A percentile compares a stretch with the other conserved stretches of the same genome.
These are phyloP conservation scores for Corbicula japonica DNA, from an alignment of 2,888 invertebrate species.

Conservation along the genomic window DNA sequence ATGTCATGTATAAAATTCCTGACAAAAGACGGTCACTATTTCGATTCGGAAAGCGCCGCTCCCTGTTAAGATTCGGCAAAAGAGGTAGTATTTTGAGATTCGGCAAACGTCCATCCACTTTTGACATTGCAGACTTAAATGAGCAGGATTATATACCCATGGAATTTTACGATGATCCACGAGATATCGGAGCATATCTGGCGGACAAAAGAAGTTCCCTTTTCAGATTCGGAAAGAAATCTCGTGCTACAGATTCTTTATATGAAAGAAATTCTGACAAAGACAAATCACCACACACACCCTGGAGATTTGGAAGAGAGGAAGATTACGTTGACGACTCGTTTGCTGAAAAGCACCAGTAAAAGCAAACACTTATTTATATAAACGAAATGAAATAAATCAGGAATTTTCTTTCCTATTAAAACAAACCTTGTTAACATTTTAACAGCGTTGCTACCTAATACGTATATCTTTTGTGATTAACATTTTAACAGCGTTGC, in stretches of 20 bases:
- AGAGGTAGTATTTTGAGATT: slow-evolving; percentile 58
- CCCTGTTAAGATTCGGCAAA: slow-evolving; percentile 61
- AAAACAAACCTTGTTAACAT: too few species aligned
- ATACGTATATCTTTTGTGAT: too few species aligned
- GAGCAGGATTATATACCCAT: slow-evolving; percentile 27
- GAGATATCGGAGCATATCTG: slow-evolving; percentile 1
- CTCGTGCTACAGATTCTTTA: slow-evolving; percentile 34
- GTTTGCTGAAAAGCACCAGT: neutral
- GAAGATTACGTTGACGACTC: slow-evolving; percentile 13
- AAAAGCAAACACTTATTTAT: too few species aligned
- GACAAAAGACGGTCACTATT: slow-evolving; percentile 53
- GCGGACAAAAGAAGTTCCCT: slow-evolving; percentile 52
- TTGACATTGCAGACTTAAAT: slow-evolving; percentile 25
- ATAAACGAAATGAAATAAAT: too few species aligned
- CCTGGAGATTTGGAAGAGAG: slow-evolving; percentile 62
- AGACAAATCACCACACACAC: slow-evolving; percentile 52
- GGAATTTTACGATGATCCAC: slow-evolving; percentile 27
- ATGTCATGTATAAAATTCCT: slow-evolving; percentile 2
- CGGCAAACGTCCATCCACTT: slow-evolving; percentile 53
- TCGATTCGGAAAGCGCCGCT: slow-evolving; percentile 57
- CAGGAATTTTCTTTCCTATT: too few species aligned
- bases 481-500: too few species aligned
- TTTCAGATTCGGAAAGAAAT: slow-evolving; percentile 60
- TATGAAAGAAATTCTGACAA: slow-evolving; percentile 20
- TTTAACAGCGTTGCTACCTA: too few species aligned